Percentiles rank a stretch among this genome's conserved stretches.
Evolutionary conservation across 1,140 invertebrate genomes (phyloP).

Genomic region (Sweltsa coloradensis): DNA sequence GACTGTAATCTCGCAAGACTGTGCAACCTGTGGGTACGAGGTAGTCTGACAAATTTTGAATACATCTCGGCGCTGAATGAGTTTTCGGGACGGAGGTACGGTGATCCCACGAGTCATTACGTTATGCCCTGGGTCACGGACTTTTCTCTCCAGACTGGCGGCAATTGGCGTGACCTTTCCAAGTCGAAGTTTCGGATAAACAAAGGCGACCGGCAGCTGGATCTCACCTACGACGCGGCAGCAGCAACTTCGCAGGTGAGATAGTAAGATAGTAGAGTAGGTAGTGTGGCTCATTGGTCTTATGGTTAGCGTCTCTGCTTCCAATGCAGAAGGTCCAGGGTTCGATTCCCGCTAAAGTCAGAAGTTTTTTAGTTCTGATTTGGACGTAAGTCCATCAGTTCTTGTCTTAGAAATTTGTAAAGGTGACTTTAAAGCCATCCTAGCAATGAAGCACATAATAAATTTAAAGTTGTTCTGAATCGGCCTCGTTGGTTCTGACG

Average conservation of each 20-base stretch:
- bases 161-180: slow-evolving; percentile 80
- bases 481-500: too few relatives aligned
- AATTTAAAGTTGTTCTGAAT: too few relatives aligned
- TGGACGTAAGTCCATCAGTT: too few relatives aligned
- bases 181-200: slow-evolving; percentile 93
- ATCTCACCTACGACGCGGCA: slow-evolving; percentile 70
- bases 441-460: too few relatives aligned
- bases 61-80: slow-evolving; percentile 84
- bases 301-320: too few relatives aligned
- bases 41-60: slow-evolving; percentile 79
- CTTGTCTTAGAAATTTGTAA: too few relatives aligned
- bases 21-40: slow-evolving; percentile 60
- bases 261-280: too few relatives aligned
- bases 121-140: slow-evolving; percentile 97
- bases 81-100: slow-evolving; percentile 60
- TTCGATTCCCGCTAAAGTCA: too few relatives aligned
- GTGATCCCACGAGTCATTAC: slow-evolving; percentile 85
- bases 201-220: slow-evolving; percentile 91
- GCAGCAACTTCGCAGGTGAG: slow-evolving; percentile 29
- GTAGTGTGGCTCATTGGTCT: too few relatives aligned
- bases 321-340: too few relatives aligned
- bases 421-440: too few relatives aligned
- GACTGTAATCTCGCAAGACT: slow-evolving; percentile 11
- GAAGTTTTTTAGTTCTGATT: too few relatives aligned
- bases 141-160: slow-evolving; percentile 66